Evolutionary conservation across 2,113 vertebrate genomes (phyloP).

Genomic region (Cyanoramphus novaezelandiae): DNA sequence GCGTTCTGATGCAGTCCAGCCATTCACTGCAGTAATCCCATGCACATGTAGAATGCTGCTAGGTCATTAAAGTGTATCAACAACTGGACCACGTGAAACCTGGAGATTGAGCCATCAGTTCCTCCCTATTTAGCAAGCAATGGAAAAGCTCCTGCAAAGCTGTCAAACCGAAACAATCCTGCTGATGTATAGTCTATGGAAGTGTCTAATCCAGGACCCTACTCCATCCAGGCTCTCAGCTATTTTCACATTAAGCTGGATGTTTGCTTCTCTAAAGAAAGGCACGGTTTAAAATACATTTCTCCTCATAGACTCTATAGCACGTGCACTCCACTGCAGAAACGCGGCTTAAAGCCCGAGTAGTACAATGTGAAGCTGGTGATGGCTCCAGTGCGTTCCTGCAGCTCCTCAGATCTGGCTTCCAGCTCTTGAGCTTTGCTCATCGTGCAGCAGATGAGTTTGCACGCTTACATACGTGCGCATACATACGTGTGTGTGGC

Average conservation of each 20-base stretch:
- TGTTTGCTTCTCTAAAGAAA: not conserved
- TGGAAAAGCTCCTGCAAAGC: not conserved
- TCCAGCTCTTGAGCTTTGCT: not conserved
- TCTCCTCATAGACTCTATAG: not conserved
- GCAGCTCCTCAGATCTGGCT: not conserved
- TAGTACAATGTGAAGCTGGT: not conserved
- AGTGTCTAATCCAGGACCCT: not conserved
- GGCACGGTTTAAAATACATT: not conserved
- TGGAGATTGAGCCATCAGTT: not conserved
- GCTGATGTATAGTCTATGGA: not conserved
- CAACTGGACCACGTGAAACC: not conserved
- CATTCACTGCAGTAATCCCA: not conserved
- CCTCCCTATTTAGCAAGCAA: not conserved
- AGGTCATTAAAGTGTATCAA: not conserved
- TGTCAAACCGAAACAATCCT: not conserved
- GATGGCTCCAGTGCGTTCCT: not conserved
- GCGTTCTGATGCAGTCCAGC: not conserved
- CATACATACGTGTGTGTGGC: fast-evolving
- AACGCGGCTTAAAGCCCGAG: not conserved
- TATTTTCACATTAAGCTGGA: not conserved
- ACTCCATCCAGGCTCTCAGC: not conserved
- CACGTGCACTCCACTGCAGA: not conserved
- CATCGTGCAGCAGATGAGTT: not conserved
- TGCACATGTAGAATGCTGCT: not conserved
- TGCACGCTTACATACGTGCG: not conserved